Evolutionary conservation across 2,888 invertebrate species (phyloP).

Genomic region (Seira ritae): DNA sequence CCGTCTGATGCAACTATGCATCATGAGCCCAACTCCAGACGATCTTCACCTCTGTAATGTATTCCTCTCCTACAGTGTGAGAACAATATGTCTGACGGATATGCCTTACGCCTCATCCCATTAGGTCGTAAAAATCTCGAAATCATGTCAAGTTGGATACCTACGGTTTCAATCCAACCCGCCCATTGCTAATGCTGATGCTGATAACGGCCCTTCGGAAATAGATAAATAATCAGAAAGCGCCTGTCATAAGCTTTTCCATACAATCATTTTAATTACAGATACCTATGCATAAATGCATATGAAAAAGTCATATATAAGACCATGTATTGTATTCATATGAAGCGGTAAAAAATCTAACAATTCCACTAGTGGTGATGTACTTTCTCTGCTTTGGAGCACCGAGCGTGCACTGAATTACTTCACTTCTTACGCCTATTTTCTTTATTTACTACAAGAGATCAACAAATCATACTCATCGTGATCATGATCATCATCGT

Average conservation of each 20-base stretch:
- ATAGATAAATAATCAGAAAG: constrained; percentile 50
- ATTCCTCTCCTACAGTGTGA: constrained; percentile 47
- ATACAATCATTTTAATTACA: constrained; percentile 41
- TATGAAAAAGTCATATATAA: not conserved
- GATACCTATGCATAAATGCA: not conserved
- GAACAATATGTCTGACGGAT: constrained; percentile 53
- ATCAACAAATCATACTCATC: constrained; percentile 44
- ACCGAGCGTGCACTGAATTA: constrained; percentile 14
- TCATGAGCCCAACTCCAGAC: no score
- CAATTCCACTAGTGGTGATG: no score
- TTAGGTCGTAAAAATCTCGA: constrained; percentile 52
- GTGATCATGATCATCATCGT: constrained; percentile 16
- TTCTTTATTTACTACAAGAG: constrained; percentile 42
- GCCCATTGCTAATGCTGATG: constrained; percentile 32
- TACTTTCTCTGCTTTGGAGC: not conserved
- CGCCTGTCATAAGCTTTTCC: constrained; percentile 33
- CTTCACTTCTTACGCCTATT: constrained; percentile 35
- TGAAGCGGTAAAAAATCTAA: no score
- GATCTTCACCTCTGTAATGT: no score
- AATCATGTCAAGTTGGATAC: constrained; percentile 52
- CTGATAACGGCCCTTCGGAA: constrained; percentile 51
- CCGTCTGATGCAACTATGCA: no score
- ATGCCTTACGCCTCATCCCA: constrained; percentile 54
- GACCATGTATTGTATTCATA: no score
- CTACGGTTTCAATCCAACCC: constrained; percentile 51